Base-by-base conservation (phyloP, 2,888 invertebrate species). In the Philopedon plagiatum region DNA sequence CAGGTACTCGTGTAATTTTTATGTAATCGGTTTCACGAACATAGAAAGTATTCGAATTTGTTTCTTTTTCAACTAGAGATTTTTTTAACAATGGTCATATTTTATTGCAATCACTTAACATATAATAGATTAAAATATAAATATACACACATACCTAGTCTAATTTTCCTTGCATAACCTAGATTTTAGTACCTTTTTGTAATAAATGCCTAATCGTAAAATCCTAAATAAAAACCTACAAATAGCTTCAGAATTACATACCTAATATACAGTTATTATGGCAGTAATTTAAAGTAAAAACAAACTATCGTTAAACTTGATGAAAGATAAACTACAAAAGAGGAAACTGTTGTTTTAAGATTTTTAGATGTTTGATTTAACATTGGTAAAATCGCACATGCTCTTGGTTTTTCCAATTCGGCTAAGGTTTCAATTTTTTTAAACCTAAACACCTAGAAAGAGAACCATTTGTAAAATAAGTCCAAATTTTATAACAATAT, bases 41-140 rank as follows among this genome's bases (percentile, higher is more conserved):
- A 61, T 61, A 18, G 58, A 54, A 57, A 70, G 70, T 69, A 69
- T 69, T 69, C 69, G 69, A 69, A 56, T 63, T 63, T 23, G n/a
- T 15, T 15, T 54, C 41, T 65, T 51, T 21, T 60, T 32, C 29
- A 21, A 64, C 54, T 37, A 62, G 61, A 69, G 32, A 23, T 44
- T 71, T 61, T 67, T 57, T 39, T 19, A 68, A 68, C 57, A 49
- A 58, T 21, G 13, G 57, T 41, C 41, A 56, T 37, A 61, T 68
- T 41, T 39, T 63, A 63, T 72, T 72, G 72, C 68, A 68, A 62
- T 58, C 32, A 65, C 57, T 15, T 61, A 63, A 9, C 39, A 41
- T 19, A 70, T 63, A 34, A 58, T 46, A 37, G 32, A 39, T 23
- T 37, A 65, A 18, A 65, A n/a, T 65, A 57, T 65, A 41, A 57